Percentiles rank a stretch among this genome's conserved stretches.
phyloP scores from a whole-genome alignment of 2,113 vertebrate genomes.

The Ammodytes dubius region DNA sequence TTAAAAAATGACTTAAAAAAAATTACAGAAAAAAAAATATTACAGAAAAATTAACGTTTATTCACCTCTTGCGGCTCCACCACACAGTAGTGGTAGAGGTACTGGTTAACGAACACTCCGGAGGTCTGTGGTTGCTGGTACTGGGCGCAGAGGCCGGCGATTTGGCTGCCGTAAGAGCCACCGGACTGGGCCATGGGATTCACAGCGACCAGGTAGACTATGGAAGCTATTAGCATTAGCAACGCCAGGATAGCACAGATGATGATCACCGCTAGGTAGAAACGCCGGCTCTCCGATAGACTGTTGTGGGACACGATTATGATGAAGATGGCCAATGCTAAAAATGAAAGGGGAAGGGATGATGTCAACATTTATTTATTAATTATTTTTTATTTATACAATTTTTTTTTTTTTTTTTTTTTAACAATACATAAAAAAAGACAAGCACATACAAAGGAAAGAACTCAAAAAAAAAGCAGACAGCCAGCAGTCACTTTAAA shows the following conservation, averaged over 20 bases:
- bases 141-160: constrained; percentile 86
- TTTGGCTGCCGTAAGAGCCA: constrained; percentile 86
- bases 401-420: too few relatives aligned
- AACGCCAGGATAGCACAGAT: constrained; percentile 84
- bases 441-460: too few relatives aligned
- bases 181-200: constrained; percentile 90
- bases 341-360: too few relatives aligned
- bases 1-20: too few relatives aligned
- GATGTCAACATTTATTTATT: too few relatives aligned
- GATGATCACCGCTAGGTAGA: constrained; percentile 88
- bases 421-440: too few relatives aligned
- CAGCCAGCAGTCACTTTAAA: too few relatives aligned
- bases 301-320: constrained; percentile 85
- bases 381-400: too few relatives aligned
- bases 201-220: constrained; percentile 91
- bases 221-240: constrained; percentile 89
- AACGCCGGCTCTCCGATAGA: constrained; percentile 84
- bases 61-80: constrained; percentile 94
- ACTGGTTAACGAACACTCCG: constrained; percentile 86
- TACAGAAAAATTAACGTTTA: too few relatives aligned
- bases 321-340: constrained; percentile 85
- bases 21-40: too few relatives aligned
- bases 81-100: constrained; percentile 94
- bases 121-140: constrained; percentile 76
- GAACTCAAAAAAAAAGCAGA: too few relatives aligned